These are phyloP conservation scores for Etheostoma nigrum DNA, from an alignment of 2,797 vertebrate species.

Conservation along the genomic window DNA sequence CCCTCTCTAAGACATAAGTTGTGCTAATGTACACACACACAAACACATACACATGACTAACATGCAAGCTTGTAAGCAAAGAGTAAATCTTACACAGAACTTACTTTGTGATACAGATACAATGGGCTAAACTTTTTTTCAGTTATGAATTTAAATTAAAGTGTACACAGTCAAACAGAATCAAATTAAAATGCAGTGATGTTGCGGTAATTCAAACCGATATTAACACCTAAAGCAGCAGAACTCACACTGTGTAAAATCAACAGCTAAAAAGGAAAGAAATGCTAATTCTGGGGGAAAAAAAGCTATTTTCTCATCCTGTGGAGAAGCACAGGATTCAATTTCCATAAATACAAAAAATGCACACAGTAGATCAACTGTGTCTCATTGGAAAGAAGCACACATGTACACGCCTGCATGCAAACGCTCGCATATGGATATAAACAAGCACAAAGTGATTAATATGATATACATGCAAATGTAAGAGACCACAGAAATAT, in stretches of 20 bases:
- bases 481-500: slow-evolving; percentile 17
- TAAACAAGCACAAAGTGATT: neutral
- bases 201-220: slow-evolving; percentile 76
- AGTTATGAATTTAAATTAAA: slow-evolving; percentile 67
- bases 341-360: slow-evolving; percentile 79
- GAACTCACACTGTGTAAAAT: slow-evolving; percentile 75
- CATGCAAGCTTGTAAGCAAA: slow-evolving; percentile 67
- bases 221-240: slow-evolving; percentile 77
- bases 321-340: slow-evolving; percentile 54
- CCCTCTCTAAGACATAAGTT: slow-evolving; percentile 45
- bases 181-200: slow-evolving; percentile 77
- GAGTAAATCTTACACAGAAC: slow-evolving; percentile 37
- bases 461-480: slow-evolving; percentile 28
- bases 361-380: slow-evolving; percentile 52
- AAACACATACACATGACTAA: slow-evolving; percentile 26
- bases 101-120: slow-evolving; percentile 50
- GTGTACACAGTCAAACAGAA: slow-evolving; percentile 67
- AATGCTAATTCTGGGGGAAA: slow-evolving; percentile 61
- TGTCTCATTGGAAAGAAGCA: slow-evolving; percentile 39
- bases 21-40: slow-evolving; percentile 31
- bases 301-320: slow-evolving; percentile 61
- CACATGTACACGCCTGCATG: neutral
- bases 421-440: neutral
- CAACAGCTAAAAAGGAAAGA: slow-evolving; percentile 74
- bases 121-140: slow-evolving; percentile 51